Evolutionary conservation across 2,888 invertebrate species (phyloP).

Genomic region (Torymus aiolomorphi): DNA sequence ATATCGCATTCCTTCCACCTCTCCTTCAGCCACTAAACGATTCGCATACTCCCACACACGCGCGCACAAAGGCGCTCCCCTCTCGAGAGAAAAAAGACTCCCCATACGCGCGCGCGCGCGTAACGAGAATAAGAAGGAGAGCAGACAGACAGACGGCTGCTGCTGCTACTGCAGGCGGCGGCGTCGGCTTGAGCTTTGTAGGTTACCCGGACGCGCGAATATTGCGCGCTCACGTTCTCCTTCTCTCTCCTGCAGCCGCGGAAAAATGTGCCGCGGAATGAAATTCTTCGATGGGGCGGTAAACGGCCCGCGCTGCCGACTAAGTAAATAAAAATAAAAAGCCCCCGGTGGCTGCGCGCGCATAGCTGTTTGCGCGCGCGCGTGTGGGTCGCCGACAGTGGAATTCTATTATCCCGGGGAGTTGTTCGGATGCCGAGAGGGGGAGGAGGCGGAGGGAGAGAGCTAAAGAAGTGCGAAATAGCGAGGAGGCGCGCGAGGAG

Average conservation of each 20-base stretch:
- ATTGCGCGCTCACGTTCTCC: conserved; percentile 36
- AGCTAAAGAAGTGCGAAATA: conserved; percentile 26
- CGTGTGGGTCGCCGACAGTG: conserved; percentile 51
- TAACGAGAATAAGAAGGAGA: conserved; percentile 4
- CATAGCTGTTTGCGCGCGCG: not conserved
- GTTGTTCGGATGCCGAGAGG: not conserved
- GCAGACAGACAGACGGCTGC: conserved; percentile 8
- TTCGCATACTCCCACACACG: too few species aligned
- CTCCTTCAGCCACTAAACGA: too few species aligned
- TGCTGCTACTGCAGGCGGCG: too few species aligned
- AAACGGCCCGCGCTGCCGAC: conserved; percentile 34
- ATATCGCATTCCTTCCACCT: too few species aligned
- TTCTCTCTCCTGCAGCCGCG: conserved; percentile 7
- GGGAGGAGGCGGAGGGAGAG: not conserved
- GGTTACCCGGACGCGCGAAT: conserved; percentile 44
- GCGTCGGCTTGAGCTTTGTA: conserved; percentile 43
- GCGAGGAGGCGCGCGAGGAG: not conserved
- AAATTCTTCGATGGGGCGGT: conserved; percentile 56
- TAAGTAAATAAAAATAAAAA: conserved; percentile 53
- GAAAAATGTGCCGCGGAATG: conserved; percentile 54
- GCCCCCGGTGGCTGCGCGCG: not conserved
- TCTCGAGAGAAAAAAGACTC: too few species aligned
- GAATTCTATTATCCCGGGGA: conserved; percentile 58
- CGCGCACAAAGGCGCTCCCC: too few species aligned
- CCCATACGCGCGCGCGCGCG: too few species aligned